Base-by-base conservation (phyloP, 2,797 vertebrate genomes). In the Chelon auratus region DNA sequence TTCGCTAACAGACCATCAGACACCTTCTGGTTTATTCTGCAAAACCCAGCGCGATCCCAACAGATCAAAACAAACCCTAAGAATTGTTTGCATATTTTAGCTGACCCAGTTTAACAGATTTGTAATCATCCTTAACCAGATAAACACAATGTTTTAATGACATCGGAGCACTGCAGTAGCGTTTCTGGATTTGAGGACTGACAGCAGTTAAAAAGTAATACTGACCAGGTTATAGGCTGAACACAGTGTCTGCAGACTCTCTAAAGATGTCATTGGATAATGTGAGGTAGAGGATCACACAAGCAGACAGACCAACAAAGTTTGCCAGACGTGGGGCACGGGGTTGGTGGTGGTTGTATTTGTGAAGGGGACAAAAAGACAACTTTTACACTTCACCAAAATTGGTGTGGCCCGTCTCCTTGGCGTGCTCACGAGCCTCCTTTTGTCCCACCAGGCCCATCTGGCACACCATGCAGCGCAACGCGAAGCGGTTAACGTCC, bases 391-490 rank as follows among this genome's bases (percentile, higher is more conserved):
- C 96, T 88, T 99, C 98, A 5, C 98, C 98, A 5, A 99, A 99
- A 86, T 96, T 99, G 91, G 98, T 94, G 87, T 99, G 98, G 53
- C 98, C 98, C 0, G 97, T 99, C 87, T 98, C 97, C 95, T 94
- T 97, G 91, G 98, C 98, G 1, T 99, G 98, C 40, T 99, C 96
- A 10, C 97, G 95, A 18, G 98, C 98, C 86, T 99, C 96, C 42
- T 93, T 94, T 85, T 99, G 98, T 82, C 98, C 98, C n/a, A 96
- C 97, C 50, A 99, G 93, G 80, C 97, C 98, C 20, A 94, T 97
- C 91, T 99, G 97, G 87, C 98, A 99, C 83, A 97, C 95, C 96
- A 98, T 96, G 90, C 98, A 99, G 88, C 97, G 96, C 87, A 99
- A 86, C 0, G 96, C 91, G 40, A 99, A 99, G 77, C 91, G 96